phyloP scores from a whole-genome alignment of 2,888 invertebrate species.

The Eremobia ochroleuca region DNA sequence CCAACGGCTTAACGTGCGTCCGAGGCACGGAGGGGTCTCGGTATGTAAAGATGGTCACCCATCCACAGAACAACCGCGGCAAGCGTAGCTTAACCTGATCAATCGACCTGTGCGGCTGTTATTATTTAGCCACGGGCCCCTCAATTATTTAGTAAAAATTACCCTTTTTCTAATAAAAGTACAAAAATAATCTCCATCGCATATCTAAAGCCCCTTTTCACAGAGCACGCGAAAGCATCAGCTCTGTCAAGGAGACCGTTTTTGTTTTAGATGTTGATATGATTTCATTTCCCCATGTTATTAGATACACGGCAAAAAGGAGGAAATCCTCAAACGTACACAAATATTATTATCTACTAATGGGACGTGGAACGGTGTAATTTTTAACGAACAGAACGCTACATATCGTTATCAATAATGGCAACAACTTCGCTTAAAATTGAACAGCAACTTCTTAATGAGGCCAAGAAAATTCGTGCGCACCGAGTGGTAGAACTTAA shows the following conservation, averaged over 20 bases:
- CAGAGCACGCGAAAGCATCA: slow-evolving; percentile 5
- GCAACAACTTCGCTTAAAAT: slow-evolving; percentile 82
- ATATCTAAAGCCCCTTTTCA: slow-evolving; percentile 33
- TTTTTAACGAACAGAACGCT: slow-evolving; percentile 70
- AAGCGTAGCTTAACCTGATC: too few species aligned
- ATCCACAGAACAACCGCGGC: too few species aligned
- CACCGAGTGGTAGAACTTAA: slow-evolving; percentile 84
- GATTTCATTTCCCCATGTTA: slow-evolving; percentile 32
- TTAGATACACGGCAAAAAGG: slow-evolving; percentile 34
- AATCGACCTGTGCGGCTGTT: too few species aligned
- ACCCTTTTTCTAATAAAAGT: slow-evolving; percentile 2
- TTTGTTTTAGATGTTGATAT: slow-evolving; percentile 53
- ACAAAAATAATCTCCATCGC: slow-evolving; percentile 16
- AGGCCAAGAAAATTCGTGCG: slow-evolving; percentile 87
- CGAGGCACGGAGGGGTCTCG: too few species aligned
- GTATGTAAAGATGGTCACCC: too few species aligned
- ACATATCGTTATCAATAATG: slow-evolving; percentile 84
- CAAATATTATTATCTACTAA: slow-evolving; percentile 60
- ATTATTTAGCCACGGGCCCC: too few species aligned
- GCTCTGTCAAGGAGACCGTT: slow-evolving; percentile 50
- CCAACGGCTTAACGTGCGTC: too few species aligned
- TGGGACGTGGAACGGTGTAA: slow-evolving; percentile 46
- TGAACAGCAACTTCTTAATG: slow-evolving; percentile 87
- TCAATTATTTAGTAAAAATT: slow-evolving; percentile 3
- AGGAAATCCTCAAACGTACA: slow-evolving; percentile 27